Conservation (phyloP, 2,888 invertebrate genomes). For the Seira musarum region DNA sequence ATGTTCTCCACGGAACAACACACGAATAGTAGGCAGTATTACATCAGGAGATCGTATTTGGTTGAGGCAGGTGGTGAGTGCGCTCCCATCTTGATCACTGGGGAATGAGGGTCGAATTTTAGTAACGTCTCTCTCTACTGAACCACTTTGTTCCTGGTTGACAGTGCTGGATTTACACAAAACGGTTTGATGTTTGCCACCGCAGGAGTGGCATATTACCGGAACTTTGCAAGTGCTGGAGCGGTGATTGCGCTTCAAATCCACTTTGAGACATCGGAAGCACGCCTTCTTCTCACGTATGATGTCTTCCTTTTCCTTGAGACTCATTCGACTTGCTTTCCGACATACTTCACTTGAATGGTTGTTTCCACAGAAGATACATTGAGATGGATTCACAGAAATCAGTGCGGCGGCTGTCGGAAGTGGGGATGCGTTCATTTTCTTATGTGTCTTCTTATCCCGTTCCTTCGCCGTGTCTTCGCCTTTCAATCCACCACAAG, state of each 20-base stretch:
- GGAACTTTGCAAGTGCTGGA: conserved; percentile 64
- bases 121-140: too few relatives aligned
- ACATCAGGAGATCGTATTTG: not conserved
- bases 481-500: conserved; percentile 12
- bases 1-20: conserved; percentile 58
- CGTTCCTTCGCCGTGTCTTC: not conserved
- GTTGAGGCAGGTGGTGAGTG: too few relatives aligned
- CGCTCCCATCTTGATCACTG: too few relatives aligned
- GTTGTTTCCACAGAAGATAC: conserved; percentile 24
- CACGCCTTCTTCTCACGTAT: conserved; percentile 64
- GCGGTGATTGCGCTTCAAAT: conserved; percentile 64
- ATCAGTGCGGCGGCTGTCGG: too few relatives aligned
- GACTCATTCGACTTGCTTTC: conserved; percentile 26
- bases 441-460: not conserved
- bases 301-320: conserved; percentile 13
- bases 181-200: conserved; percentile 63
- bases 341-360: conserved; percentile 18
- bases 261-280: conserved; percentile 70
- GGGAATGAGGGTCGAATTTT: too few relatives aligned
- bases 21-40: conserved; percentile 65
- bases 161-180: conserved; percentile 67
- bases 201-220: conserved; percentile 66
- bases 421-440: not conserved
- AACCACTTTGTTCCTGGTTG: too few relatives aligned
- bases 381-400: not conserved